Evolutionary conservation across 2,888 invertebrate genomes (phyloP).

Genomic region (Scrobipalpa costella): DNA sequence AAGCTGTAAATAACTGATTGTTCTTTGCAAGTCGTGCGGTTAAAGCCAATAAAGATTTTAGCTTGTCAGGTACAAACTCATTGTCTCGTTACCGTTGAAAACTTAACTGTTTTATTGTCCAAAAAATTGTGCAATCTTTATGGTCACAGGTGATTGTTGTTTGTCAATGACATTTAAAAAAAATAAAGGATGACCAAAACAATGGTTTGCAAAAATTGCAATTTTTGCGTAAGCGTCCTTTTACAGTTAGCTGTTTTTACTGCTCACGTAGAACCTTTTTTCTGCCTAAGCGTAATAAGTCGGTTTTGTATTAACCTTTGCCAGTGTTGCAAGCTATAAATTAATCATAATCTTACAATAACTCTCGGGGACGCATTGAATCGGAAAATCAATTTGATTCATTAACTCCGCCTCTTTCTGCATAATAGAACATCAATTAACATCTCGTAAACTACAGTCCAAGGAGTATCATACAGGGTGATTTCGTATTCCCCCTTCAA

Average conservation of each 20-base stretch:
- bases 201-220: slow-evolving; percentile 6
- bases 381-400: slow-evolving; percentile 25
- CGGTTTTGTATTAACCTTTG: background rate
- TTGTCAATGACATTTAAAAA: slow-evolving; percentile 34
- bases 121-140: slow-evolving; percentile 65
- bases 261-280: background rate
- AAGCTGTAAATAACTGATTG: slow-evolving; percentile 16
- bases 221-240: background rate
- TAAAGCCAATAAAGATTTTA: slow-evolving; percentile 40
- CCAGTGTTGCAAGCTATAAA: slow-evolving; percentile 8
- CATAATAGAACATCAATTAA: slow-evolving; percentile 27
- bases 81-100: slow-evolving; percentile 57
- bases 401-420: slow-evolving; percentile 26
- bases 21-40: slow-evolving; percentile 26
- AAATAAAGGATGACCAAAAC: background rate
- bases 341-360: slow-evolving; percentile 12
- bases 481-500: slow-evolving; percentile 1
- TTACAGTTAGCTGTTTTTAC: background rate
- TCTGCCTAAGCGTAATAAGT: background rate
- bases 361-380: slow-evolving; percentile 21
- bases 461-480: slow-evolving; percentile 23
- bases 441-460: slow-evolving; percentile 26
- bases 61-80: slow-evolving; percentile 58
- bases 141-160: slow-evolving; percentile 53
- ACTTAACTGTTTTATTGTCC: slow-evolving; percentile 55